Percentiles rank a stretch among this genome's conserved stretches.
Conservation (phyloP, 1,140 invertebrate species). For the Pseudomyrmex gracilis region DNA sequence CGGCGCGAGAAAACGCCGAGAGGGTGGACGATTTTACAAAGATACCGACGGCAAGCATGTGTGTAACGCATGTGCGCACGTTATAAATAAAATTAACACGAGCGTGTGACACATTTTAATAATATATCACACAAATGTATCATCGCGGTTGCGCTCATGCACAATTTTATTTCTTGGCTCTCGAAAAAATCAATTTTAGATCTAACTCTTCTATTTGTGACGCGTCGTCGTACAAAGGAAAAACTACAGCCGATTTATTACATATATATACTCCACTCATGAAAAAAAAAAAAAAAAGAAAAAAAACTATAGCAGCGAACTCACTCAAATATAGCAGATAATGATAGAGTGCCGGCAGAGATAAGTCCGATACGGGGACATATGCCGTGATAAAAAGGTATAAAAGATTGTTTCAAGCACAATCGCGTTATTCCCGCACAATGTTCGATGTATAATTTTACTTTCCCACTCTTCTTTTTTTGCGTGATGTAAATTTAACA, state of each 20-base stretch:
- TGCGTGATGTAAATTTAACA: no score
- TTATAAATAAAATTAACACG: no score
- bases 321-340: background rate
- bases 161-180: constrained; percentile 44
- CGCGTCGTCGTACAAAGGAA: constrained; percentile 10
- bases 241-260: no score
- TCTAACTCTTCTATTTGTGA: constrained; percentile 38
- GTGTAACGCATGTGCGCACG: no score
- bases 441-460: background rate
- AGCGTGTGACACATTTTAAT: constrained; percentile 12
- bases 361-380: constrained; percentile 7
- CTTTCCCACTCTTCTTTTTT: background rate
- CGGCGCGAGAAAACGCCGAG: background rate
- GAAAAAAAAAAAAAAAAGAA: no score
- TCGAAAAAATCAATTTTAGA: constrained; percentile 30
- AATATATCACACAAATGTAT: background rate
- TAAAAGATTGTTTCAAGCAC: background rate
- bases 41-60: background rate
- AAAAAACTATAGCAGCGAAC: no score
- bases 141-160: background rate
- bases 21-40: background rate
- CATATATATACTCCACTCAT: no score
- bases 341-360: constrained; percentile 2
- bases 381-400: background rate
- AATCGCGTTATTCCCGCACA: background rate